A percentile compares a stretch with the other conserved stretches of the same genome.
Conservation (phyloP, 2,113 vertebrate genomes). For the Stigmatopora nigra region DNA sequence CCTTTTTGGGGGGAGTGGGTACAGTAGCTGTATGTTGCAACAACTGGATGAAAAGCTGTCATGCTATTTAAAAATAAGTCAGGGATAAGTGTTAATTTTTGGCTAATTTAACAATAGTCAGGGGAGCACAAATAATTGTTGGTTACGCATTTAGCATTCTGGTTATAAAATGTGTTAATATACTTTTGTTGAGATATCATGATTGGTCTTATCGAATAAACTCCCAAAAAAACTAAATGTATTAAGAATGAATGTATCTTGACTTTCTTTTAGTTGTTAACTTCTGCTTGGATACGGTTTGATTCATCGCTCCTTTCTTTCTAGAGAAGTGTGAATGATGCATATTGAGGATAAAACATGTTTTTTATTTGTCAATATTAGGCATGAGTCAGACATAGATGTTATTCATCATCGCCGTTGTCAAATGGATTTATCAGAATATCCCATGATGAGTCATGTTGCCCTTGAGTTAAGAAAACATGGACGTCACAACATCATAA, state of each 20-base stretch:
- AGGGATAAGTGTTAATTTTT: no score
- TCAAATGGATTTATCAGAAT: not conserved
- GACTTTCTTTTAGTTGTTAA: slow-evolving; percentile 12
- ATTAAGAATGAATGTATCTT: slow-evolving; percentile 28
- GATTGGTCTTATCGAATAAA: not conserved
- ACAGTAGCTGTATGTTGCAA: not conserved
- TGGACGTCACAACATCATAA: not conserved
- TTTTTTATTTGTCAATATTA: not conserved
- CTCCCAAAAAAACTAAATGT: no score
- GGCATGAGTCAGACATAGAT: not conserved
- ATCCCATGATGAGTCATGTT: not conserved
- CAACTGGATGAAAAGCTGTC: not conserved
- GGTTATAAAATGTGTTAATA: no score
- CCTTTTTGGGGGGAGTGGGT: not conserved
- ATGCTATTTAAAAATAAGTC: not conserved
- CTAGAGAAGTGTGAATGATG: slow-evolving; percentile 8
- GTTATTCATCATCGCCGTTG: not conserved
- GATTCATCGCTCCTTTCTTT: slow-evolving; percentile 5
- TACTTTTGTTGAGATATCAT: not conserved
- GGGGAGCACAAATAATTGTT: no score
- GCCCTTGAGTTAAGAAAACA: not conserved
- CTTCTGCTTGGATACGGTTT: slow-evolving; percentile 18
- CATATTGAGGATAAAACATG: slow-evolving; percentile 5
- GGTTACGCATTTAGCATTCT: no score
- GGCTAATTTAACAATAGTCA: no score